Evolutionary conservation across 2,888 invertebrate species (phyloP).

Genomic region (Amphipyra tragopoginis): DNA sequence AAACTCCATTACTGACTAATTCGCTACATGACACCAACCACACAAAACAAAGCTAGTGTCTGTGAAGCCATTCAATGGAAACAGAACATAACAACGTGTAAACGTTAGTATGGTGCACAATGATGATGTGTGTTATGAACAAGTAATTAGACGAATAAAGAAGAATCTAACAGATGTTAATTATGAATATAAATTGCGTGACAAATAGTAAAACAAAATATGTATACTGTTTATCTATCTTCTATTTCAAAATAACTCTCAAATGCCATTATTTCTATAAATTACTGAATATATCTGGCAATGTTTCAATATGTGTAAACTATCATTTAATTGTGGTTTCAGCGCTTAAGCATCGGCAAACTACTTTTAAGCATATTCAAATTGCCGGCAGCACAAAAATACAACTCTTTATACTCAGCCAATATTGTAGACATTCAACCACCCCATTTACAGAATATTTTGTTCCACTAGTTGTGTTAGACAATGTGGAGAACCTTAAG

Average conservation of each 20-base stretch:
- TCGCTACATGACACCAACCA: conserved; percentile 67
- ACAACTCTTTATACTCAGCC: conserved; percentile 43
- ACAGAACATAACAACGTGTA: conserved; percentile 52
- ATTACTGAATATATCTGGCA: conserved; percentile 15
- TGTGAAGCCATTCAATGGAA: conserved; percentile 72
- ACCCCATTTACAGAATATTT: conserved; percentile 68
- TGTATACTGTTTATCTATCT: conserved; percentile 25
- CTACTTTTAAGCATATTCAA: conserved; percentile 19
- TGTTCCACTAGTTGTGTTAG: conserved; percentile 86
- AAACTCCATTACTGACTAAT: conserved; percentile 55
- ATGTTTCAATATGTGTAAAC: conserved; percentile 3
- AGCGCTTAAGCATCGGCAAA: conserved; percentile 26
- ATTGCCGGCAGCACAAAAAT: conserved; percentile 39
- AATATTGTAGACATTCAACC: conserved; percentile 20
- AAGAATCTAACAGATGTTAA: conserved; percentile 56
- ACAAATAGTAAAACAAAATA: conserved; percentile 68
- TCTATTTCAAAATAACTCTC: conserved; percentile 4
- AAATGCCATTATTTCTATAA: conserved; percentile 10
- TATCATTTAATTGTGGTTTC: conserved; percentile 18
- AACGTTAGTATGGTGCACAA: conserved; percentile 49
- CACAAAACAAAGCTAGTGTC: conserved; percentile 67
- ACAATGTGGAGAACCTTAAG: conserved; percentile 93
- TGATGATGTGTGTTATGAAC: conserved; percentile 42
- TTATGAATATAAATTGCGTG: conserved; percentile 56
- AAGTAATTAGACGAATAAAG: conserved; percentile 46